A percentile compares a stretch with the other conserved stretches of the same genome.
Evolutionary conservation across 2,888 invertebrate species (phyloP).

Genomic region (Drosophila rellima): DNA sequence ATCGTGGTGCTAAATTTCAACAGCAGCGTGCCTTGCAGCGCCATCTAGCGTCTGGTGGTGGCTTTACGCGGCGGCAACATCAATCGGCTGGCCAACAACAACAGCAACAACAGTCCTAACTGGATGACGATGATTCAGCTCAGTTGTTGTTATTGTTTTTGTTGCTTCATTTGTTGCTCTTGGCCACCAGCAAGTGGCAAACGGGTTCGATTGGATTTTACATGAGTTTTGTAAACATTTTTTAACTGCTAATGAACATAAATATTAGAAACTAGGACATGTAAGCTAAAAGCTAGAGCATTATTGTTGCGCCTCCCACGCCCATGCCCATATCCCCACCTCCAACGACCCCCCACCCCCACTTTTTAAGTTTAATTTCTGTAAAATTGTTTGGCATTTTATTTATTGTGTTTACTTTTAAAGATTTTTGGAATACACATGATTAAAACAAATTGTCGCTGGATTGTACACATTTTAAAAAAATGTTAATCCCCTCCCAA

Average conservation of each 20-base stretch:
- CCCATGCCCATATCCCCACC: conserved; percentile 1
- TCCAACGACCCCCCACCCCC: conserved; percentile 2
- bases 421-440: conserved; percentile 28
- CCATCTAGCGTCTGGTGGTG: conserved; percentile 66
- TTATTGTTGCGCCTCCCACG: conserved; percentile 38
- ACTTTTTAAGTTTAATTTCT: conserved; percentile 30
- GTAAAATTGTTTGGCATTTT: conserved; percentile 54
- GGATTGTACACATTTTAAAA: conserved; percentile 58
- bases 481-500: conserved; percentile 42
- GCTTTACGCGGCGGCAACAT: conserved; percentile 63
- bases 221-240: conserved; percentile 70
- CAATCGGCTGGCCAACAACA: conserved; percentile 57
- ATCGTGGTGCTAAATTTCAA: conserved; percentile 73
- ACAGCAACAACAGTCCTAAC: conserved; percentile 69
- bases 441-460: conserved; percentile 24
- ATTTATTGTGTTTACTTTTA: conserved; percentile 51
- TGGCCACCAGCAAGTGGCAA: conserved; percentile 29
- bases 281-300: conserved; percentile 75
- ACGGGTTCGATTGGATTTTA: conserved; percentile 56
- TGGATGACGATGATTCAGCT: conserved; percentile 35
- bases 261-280: conserved; percentile 59
- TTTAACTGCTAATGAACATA: conserved; percentile 60
- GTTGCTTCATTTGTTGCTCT: conserved; percentile 39
- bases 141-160: conserved; percentile 19
- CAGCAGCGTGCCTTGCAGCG: conserved; percentile 69